Evolutionary conservation across 2,113 vertebrate species (phyloP).

Genomic region (Capricornis sumatraensis): DNA sequence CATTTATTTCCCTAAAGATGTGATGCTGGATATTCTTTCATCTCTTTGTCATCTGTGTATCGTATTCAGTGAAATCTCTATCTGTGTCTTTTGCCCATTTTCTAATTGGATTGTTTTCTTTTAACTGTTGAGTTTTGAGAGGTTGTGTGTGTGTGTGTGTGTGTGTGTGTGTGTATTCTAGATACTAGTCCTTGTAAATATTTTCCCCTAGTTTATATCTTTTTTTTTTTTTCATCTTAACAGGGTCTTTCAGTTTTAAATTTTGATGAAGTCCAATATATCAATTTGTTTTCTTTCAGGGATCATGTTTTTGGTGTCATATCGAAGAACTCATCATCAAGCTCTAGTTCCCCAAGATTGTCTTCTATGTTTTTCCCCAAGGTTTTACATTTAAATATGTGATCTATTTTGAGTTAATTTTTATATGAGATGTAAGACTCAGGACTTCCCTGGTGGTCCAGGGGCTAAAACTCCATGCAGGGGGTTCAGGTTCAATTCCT

Average conservation of each 20-base stretch:
- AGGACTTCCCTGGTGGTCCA: neutral
- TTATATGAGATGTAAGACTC: neutral
- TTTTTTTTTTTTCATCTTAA: neutral
- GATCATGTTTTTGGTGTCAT: neutral
- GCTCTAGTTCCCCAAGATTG: neutral
- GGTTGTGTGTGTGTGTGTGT: too few species aligned
- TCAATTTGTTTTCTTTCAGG: neutral
- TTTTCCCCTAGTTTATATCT: neutral
- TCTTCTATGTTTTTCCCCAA: neutral
- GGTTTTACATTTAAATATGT: neutral
- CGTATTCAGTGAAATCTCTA: neutral
- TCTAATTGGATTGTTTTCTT: neutral
- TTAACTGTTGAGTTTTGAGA: neutral
- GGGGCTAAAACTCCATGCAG: neutral
- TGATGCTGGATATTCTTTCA: neutral
- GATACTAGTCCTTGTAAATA: neutral
- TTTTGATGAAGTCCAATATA: neutral
- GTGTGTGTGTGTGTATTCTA: neutral
- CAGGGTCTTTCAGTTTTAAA: neutral
- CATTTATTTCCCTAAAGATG: neutral
- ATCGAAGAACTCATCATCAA: neutral
- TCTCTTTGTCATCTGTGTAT: neutral
- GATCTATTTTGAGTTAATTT: neutral
- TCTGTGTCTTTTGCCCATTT: neutral
- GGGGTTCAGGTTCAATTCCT: neutral